Percentiles rank a stretch among this genome's conserved stretches.
phyloP scores from a whole-genome alignment of 1,140 invertebrate species.

The Meloidogyne floridensis region DNA sequence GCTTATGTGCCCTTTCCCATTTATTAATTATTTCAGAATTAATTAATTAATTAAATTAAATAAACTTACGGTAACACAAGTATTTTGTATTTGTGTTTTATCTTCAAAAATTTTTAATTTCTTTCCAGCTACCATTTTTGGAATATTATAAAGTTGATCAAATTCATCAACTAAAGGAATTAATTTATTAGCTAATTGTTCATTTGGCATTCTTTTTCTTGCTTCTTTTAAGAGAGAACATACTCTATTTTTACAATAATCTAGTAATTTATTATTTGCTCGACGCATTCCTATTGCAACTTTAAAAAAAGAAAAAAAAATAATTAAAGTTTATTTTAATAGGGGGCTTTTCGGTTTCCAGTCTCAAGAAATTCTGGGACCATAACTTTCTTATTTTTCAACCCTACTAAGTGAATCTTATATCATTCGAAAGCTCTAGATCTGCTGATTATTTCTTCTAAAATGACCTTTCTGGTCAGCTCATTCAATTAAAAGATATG shows the following conservation, averaged over 20 bases:
- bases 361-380: too few species aligned
- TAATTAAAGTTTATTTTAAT: not conserved
- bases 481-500: too few species aligned
- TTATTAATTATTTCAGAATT: not conserved
- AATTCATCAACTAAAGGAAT: conserved; percentile 32
- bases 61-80: conserved; percentile 30
- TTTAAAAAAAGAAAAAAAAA: conserved; percentile 4
- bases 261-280: conserved; percentile 39
- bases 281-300: conserved; percentile 35
- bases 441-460: too few species aligned
- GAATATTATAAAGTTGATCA: conserved; percentile 26
- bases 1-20: too few species aligned
- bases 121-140: conserved; percentile 41
- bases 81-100: conserved; percentile 28
- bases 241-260: conserved; percentile 34
- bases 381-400: too few species aligned
- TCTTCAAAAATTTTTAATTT: conserved; percentile 37
- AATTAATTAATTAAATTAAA: conserved; percentile 1
- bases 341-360: not conserved
- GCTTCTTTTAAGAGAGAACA: conserved; percentile 15
- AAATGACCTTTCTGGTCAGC: too few species aligned
- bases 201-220: conserved; percentile 13
- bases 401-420: too few species aligned
- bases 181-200: not conserved
- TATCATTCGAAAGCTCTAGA: too few species aligned